Evolutionary conservation across 2,113 vertebrate genomes (phyloP), one percentile per base, ranked within the genome.

Genomic region (Pteruthius melanotis): DNA sequence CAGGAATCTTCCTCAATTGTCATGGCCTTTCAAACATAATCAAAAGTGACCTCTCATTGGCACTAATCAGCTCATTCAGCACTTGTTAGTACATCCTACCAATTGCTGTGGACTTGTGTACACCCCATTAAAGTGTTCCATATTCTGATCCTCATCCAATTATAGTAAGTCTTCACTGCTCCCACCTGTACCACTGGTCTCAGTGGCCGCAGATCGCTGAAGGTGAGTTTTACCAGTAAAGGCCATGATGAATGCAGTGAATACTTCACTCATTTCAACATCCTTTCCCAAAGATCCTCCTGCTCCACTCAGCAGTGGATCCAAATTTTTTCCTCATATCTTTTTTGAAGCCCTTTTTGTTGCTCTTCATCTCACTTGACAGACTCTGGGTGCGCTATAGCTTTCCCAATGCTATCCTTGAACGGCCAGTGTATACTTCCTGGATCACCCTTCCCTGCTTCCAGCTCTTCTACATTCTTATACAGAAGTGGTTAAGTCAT

Each of bases 171-270:
- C 3, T 65, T 78, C 31, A 47, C 61, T 75, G 10, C 30, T 92
- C 40, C 56, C 79, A 28, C 23, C 26, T 66, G 63, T 14, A 63
- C 23, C 23, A 37, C 31, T 49, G 23, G 61, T 35, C 22, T 64
- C 53, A 39, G 30, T 5, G 27, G 16, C 9, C 47, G 66, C 28
- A 33, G 18, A 75, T 14, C 57, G 20, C 42, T 50, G 17, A 79
- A 71, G 23, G 15, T 13, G 57, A 74, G 6, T 75, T 81, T 82
- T 50, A 75, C 39, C 14, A n/a, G 37, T 11, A 85, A 87, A 84
- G 14, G 10, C 26, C 5, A 30, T 8, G 8, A 33, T 1, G 4
- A 83, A 4, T 1, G 31, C 50, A 91, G 13, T 2, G 0, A 72
- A 21, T 40, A 35, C 11, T 28, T 74, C 31, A 49, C n/a, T 21